Evolutionary conservation across 2,797 vertebrate species (phyloP).

Genomic region (Enteromius radiatus): DNA sequence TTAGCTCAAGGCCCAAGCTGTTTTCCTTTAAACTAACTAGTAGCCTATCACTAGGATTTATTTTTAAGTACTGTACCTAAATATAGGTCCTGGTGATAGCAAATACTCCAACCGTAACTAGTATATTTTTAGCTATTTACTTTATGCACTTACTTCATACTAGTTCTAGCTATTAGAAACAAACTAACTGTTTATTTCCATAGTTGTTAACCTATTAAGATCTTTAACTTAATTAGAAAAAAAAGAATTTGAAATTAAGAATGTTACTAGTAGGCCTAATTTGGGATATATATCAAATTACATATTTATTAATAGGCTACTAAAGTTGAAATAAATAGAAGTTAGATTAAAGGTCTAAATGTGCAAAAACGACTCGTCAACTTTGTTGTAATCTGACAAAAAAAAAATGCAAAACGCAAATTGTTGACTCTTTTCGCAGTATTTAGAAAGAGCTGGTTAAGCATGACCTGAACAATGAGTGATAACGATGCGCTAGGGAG

Average conservation of each 20-base stretch:
- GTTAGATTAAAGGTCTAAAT: not conserved
- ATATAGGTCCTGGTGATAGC: not conserved
- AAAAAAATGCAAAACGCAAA: not conserved
- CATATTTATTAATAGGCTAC: not conserved
- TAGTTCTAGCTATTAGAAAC: not conserved
- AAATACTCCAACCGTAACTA: not conserved
- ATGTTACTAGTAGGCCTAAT: not conserved
- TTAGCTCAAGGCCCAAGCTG: not conserved
- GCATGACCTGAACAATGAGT: conserved; percentile 9
- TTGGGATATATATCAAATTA: not conserved
- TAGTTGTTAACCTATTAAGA: not conserved
- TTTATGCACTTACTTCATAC: not conserved
- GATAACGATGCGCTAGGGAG: conserved; percentile 62
- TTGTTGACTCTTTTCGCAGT: not conserved
- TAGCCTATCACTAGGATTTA: not conserved
- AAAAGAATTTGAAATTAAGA: not conserved
- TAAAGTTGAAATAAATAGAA: not conserved
- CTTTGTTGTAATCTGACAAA: not conserved
- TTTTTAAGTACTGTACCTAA: not conserved
- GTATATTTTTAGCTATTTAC: not conserved
- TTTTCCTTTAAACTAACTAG: not conserved
- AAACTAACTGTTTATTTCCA: not conserved
- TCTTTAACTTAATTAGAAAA: not conserved
- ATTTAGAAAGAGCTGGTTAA: conserved; percentile 14
- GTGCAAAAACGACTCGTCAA: not conserved